Base-by-base conservation (phyloP, 2,797 vertebrate genomes). In the Microcaecilia unicolor region DNA sequence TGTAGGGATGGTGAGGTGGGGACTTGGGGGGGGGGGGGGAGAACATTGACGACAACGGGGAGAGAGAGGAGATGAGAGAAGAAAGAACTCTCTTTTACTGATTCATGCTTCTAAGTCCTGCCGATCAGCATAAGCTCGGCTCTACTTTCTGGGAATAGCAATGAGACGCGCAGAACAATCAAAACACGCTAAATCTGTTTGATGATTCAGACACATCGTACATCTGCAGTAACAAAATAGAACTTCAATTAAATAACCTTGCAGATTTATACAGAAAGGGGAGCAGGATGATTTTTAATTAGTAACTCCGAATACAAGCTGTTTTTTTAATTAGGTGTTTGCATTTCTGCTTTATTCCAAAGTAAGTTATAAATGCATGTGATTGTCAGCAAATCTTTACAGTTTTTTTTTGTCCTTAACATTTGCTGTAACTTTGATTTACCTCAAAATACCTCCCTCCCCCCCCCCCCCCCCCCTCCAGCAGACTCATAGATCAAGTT, bases 131-230 rank as follows among this genome's bases (percentile, higher is more conserved):
- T 72, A 73, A 77, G 69, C 76, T 72, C 54, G 51, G 61, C 66
- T 72, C 65, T 71, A 78, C 74, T 77, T 78, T 80, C 67, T 49
- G 68, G 61, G 84, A 83, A 84, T 86, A 84, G 82, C 79, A 88
- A 88, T 83, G 78, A 88, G 76, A 70, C 55, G 31, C 68, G 54
- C 71, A 68, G 68, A 74, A 70, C 72, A 73, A 70, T 70, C 76
- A 69, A 68, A 79, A 74, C 72, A 71, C 72, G 61, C 70, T 60
- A 73, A 75, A 73, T 65, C 69, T 64, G 66, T 67, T 78, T 74
- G 75, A 72, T 70, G 72, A 74, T 72, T 73, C 72, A 71, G 65
- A 67, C 71, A 64, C 65, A 55, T 70, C 52, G 43, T 58, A 62
- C 76, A 78, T 80, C 72, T 78, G 74, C 58, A 64, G 67, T 41